Percentiles rank a stretch among this genome's conserved stretches.
phyloP scores from a whole-genome alignment of 2,797 vertebrate genomes.

The Cuniculus paca region DNA sequence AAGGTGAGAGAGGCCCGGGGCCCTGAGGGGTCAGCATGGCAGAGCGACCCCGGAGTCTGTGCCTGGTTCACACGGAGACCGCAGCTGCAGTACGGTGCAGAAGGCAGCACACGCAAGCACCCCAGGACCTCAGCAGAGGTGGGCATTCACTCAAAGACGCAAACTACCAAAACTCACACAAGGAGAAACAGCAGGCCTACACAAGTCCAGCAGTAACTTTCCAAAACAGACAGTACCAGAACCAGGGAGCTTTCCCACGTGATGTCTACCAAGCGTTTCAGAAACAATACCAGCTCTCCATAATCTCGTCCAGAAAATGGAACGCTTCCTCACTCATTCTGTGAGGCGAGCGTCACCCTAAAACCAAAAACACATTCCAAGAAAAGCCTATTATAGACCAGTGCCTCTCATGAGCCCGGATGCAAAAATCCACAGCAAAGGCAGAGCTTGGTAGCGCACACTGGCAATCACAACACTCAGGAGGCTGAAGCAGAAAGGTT shows the following conservation, averaged over 20 bases:
- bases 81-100: background rate
- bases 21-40: background rate
- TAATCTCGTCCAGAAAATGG: background rate
- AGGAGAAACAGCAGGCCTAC: conserved; percentile 1
- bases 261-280: background rate
- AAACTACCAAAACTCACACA: conserved; percentile 36
- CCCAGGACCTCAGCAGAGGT: background rate
- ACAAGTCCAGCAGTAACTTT: background rate
- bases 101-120: background rate
- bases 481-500: no score
- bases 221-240: background rate
- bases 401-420: background rate
- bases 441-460: no score
- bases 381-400: background rate
- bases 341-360: background rate
- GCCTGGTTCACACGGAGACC: background rate
- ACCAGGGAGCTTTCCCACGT: background rate
- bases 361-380: conserved; percentile 43
- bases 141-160: conserved; percentile 32
- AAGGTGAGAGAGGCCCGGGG: background rate
- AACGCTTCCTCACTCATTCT: conserved; percentile 11
- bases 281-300: background rate
- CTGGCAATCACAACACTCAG: no score
- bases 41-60: background rate
- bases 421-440: no score